Percentiles rank a stretch among this genome's conserved stretches.
phyloP scores from a whole-genome alignment of 1,140 invertebrate genomes.

The Scaptomyza montana region DNA sequence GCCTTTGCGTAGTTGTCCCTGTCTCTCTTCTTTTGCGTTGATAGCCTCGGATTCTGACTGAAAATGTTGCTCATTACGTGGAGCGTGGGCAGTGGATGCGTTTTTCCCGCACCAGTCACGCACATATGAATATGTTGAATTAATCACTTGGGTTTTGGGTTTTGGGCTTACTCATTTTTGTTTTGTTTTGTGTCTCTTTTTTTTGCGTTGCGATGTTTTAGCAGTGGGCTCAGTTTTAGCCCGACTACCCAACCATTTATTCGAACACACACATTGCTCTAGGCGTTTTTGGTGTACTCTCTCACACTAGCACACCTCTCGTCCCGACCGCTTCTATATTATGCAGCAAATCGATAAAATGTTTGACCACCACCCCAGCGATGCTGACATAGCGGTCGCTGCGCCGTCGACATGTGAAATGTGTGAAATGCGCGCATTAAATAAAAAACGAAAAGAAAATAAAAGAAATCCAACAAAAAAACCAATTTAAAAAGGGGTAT shows the following conservation, averaged over 20 bases:
- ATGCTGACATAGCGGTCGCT: slow-evolving; percentile 37
- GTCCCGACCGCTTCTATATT: slow-evolving; percentile 33
- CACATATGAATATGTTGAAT: slow-evolving; percentile 79
- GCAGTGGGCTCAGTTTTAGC: slow-evolving; percentile 27
- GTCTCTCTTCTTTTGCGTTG: slow-evolving; percentile 9
- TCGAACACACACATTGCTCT: slow-evolving; percentile 35
- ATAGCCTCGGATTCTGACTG: neutral
- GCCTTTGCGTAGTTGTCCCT: slow-evolving; percentile 19
- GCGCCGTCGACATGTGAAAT: slow-evolving; percentile 62
- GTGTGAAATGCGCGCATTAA: slow-evolving; percentile 80
- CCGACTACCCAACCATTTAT: slow-evolving; percentile 3
- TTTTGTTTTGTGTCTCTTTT: slow-evolving; percentile 13
- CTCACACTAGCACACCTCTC: neutral
- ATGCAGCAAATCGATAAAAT: slow-evolving; percentile 76
- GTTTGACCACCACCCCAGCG: slow-evolving; percentile 46
- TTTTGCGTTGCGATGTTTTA: slow-evolving; percentile 3
- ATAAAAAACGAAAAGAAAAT: slow-evolving; percentile 68
- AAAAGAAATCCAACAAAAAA: neutral
- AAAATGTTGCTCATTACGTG: slow-evolving; percentile 20
- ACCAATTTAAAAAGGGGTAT: slow-evolving; percentile 34
- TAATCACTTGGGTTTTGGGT: slow-evolving; percentile 76
- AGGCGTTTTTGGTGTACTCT: slow-evolving; percentile 59
- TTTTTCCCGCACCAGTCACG: slow-evolving; percentile 12
- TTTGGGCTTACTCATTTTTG: slow-evolving; percentile 45
- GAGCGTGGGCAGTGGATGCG: slow-evolving; percentile 16